Base-by-base conservation (phyloP, 2,797 vertebrate genomes). In the Rhadinocentrus ornatus region DNA sequence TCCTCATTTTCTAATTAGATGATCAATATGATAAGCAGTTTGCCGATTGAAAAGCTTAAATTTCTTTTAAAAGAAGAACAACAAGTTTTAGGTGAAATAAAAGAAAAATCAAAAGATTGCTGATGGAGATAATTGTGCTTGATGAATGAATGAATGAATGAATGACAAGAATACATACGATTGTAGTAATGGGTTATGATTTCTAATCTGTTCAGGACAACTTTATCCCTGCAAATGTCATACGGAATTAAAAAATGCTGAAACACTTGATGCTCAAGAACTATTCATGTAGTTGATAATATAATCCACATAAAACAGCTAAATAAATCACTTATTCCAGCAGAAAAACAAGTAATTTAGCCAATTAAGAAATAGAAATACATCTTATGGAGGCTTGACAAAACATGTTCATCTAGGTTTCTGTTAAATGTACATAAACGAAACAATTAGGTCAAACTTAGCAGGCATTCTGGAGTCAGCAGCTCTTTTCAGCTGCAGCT, bases 1-100 rank as follows among this genome's bases (percentile, higher is more conserved):
- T 81, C 66, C 78, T 62, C 58, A 58, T 37, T 34, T 15, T 39
- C 13, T 63, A 57, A 81, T 66, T 41, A 76, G 62, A 59, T 50
- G 58, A 78, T 80, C 32, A 55, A 82, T 70, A 78, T 69, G 62
- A 59, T 53, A 61, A 78, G 77, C 31, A 54, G 80, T 66, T 80
- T 69, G 61, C 54, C 27, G 44, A 69, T 24, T 16, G 53, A 59
- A 61, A 60, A 69, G 0, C 66, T 34, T 34, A 29, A 6, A 44
- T 69, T 57, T 70, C 20, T 54, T 57, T 60, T 66, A 53, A 56
- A 67, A 20, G 26, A 63, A 27, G 46, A 54, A n/a, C 11, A 39
- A 57, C 34, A 52, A 22, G n/a, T 22, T 79, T 72, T 27, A 46
- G 60, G 41, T 31, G 46, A 67, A 57, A 62, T 44, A 26, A 55